Base-by-base conservation (phyloP, 2,797 vertebrate genomes). In the Mastacembelus armatus region DNA sequence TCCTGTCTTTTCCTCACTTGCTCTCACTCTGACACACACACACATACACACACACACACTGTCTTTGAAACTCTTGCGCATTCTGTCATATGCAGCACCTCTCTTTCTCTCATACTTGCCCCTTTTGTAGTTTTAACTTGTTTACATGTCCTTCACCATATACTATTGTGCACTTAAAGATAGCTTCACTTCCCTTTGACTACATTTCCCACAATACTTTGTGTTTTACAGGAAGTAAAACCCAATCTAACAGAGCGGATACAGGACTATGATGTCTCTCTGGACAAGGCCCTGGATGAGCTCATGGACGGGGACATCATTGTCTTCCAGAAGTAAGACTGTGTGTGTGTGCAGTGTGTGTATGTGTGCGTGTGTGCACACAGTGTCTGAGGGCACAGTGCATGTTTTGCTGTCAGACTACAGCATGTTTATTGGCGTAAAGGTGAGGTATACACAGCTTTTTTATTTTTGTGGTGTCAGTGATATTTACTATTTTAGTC, bases 221-320 rank as follows among this genome's bases (percentile, higher is more conserved):
- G 7, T 72, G 40, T 64, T 5, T 80, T 92, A 3, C 83, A 99
- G 98, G 98, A 99, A 99, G 98, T 99, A 95, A 99, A 99, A 92
- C 98, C 98, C 94, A 99, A 99, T 94, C 95, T 99, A 96, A 99
- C 97, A 7, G 98, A 99, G 92, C 95, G 97, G 89, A 99, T 99
- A 94, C 98, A 99, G 93, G 97, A 99, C 92, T 98, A 98, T 59
- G 98, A 99, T 66, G 98, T 99, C 81, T 99, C 97, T 89, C 95
- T 99, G 91, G 98, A 99, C 94, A 99, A 99, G 93, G 98, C 98
- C 93, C 96, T 99, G 32, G 97, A 99, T 66, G 98, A 99, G 92
- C 96, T 99, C 81, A 99, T 99, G 98, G 98, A 99, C 57, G 98
- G 98, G 40, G 98, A 99, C 93, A 99, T 99, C 89, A 99, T 99